These are phyloP conservation scores for Meteorus colon DNA, from an alignment of 2,888 invertebrate genomes.

Conservation along the genomic window DNA sequence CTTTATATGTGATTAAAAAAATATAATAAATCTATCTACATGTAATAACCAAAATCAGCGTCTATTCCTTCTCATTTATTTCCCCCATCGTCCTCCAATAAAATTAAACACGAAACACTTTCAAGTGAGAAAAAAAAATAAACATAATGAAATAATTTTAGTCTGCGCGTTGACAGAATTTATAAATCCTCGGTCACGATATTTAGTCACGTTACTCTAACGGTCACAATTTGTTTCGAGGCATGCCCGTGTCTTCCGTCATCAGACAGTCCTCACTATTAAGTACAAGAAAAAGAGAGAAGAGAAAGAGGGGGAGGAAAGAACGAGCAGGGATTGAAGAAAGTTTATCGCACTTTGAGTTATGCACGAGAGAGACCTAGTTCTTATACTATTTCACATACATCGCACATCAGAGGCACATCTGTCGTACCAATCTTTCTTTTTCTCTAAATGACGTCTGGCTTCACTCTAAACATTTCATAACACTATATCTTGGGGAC, in stretches of 20 bases:
- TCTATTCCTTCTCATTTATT: no score
- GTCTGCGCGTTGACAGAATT: neutral
- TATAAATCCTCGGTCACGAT: conserved; percentile 13
- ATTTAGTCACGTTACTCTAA: conserved; percentile 17
- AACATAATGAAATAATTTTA: neutral
- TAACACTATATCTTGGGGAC: conserved; percentile 21
- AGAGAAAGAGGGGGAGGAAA: neutral
- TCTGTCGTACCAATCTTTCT: conserved; percentile 1
- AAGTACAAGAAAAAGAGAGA: conserved; percentile 16
- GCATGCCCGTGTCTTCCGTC: conserved; percentile 13
- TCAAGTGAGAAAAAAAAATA: neutral
- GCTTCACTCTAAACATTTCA: conserved; percentile 46
- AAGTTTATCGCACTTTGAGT: conserved; percentile 18
- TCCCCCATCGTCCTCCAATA: no score
- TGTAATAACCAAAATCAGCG: no score
- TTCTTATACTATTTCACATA: conserved; percentile 44
- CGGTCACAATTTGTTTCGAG: neutral
- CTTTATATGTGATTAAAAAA: no score
- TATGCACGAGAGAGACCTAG: neutral
- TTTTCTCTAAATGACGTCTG: conserved; percentile 19
- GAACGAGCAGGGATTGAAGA: neutral
- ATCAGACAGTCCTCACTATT: conserved; percentile 16
- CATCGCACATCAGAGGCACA: neutral
- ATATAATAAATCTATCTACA: no score
- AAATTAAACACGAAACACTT: no score